Percentiles rank a stretch among this genome's conserved stretches.
Conservation (phyloP, 2,797 vertebrate species). For the Glossophaga mutica region DNA sequence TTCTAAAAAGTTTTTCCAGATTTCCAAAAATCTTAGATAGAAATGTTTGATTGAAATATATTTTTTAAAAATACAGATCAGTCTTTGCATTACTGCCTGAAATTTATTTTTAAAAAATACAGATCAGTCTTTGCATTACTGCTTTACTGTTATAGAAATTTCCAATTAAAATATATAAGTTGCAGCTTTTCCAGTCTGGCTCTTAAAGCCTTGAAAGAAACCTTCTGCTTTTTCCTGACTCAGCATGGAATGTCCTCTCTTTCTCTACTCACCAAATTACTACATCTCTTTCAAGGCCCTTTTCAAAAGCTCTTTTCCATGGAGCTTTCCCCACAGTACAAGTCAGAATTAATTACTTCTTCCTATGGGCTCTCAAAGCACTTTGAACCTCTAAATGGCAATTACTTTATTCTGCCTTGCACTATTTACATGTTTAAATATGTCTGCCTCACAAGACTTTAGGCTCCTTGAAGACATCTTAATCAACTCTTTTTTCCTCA, state of each 20-base stretch:
- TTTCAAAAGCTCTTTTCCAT: slow-evolving; percentile 67
- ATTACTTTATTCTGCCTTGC: slow-evolving; percentile 73
- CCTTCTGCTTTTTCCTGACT: neutral
- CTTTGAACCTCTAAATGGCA: slow-evolving; percentile 77
- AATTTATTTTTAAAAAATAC: neutral
- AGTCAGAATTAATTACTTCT: slow-evolving; percentile 75
- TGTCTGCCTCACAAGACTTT: slow-evolving; percentile 59
- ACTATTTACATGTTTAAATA: slow-evolving; percentile 73
- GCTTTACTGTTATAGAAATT: neutral
- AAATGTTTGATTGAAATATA: neutral
- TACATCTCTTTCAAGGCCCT: slow-evolving; percentile 54
- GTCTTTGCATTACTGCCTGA: neutral
- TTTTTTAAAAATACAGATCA: neutral
- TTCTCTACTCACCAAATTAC: slow-evolving; percentile 43
- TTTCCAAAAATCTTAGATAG: neutral
- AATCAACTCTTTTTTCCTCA: slow-evolving; percentile 16
- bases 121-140: neutral
- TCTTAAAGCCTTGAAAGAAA: neutral
- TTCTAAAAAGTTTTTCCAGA: neutral
- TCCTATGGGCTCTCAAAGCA: slow-evolving; percentile 74
- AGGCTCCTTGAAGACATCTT: slow-evolving; percentile 64
- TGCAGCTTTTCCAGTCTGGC: neutral
- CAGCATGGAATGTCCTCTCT: slow-evolving; percentile 7
- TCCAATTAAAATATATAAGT: neutral
- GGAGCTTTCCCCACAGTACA: slow-evolving; percentile 61